Base-by-base conservation (phyloP, 2,797 vertebrate genomes). In the Poecilia wingei region DNA sequence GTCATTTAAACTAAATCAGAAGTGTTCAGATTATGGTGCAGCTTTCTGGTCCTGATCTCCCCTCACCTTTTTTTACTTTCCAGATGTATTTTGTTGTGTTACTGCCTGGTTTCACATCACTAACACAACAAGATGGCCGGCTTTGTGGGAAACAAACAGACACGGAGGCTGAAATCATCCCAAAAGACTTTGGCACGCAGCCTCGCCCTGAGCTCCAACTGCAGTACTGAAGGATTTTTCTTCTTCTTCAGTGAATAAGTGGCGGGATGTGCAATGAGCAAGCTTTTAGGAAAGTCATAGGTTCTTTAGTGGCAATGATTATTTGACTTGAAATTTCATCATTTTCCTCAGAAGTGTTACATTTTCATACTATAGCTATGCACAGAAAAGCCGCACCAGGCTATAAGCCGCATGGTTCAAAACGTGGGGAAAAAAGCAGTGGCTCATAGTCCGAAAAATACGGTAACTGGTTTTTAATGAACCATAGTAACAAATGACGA, bases 41-140 rank as follows among this genome's bases (percentile, higher is more conserved):
- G 47, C 68, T 78, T 79, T 70, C 69, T n/a, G 68, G 66, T 25
- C 6, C n/a, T 87, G 84, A 57, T 2, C 72, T 86, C 88, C 81
- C 79, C 31, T 36, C 16, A 33, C 31, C 31, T 64, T 87, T 73
- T 55, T 71, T 79, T 18, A 51, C 55, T 84, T 77, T 47, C 75
- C 57, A 74, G 79, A 79, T 68, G 43, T 46, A 8, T 55, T 69
- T 72, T 31, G 4, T 46, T 59, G 41, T 39, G 70, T 22, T 41
- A 18, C 64, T 57, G 72, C 75, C 73, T 49, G 22, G 71, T 53
- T 75, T n/a, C 39, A 5, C 0, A 9, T 75, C 43, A 51, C 20
- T 51, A 18, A 20, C 49, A 20, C 6, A 59, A 25, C 39, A 7
- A 6, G 53, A 33, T 22, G 25, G 43, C 2, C 20, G 55, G 36